Conservation (phyloP, 2,797 vertebrate species). For the Enteromius trimaculatus region DNA sequence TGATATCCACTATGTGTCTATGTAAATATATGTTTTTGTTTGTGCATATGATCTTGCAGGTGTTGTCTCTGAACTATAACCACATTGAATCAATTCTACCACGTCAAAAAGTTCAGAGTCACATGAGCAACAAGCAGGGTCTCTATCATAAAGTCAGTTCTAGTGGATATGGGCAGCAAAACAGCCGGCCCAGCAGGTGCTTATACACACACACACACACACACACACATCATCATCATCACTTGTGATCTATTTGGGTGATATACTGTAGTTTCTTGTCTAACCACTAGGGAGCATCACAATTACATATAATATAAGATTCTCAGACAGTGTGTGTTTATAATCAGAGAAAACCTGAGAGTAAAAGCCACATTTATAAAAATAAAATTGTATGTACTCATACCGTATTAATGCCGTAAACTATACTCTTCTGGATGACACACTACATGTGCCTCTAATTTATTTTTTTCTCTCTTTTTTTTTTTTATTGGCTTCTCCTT, state of each 20-base stretch:
- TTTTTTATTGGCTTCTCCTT: constrained; percentile 43
- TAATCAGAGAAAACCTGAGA: background rate
- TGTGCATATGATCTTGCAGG: constrained; percentile 66
- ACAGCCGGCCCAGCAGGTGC: constrained; percentile 77
- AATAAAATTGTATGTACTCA: background rate
- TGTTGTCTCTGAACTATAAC: constrained; percentile 84
- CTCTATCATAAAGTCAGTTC: constrained; percentile 86
- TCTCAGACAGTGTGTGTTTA: background rate
- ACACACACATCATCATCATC: background rate
- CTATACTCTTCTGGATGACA: background rate
- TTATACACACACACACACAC: background rate
- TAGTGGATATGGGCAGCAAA: constrained; percentile 84
- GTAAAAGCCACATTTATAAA: background rate
- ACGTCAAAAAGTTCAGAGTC: constrained; percentile 76
- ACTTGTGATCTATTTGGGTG: background rate
- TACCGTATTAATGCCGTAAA: background rate
- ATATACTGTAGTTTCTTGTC: background rate
- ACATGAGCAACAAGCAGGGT: constrained; percentile 81
- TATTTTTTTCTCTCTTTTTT: background rate
- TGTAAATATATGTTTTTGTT: background rate
- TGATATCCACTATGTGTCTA: background rate
- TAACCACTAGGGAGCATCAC: constrained; percentile 29
- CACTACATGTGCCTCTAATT: background rate
- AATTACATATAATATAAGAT: background rate
- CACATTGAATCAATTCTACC: constrained; percentile 87